A percentile compares a stretch with the other conserved stretches of the same genome.
Evolutionary conservation across 2,888 invertebrate genomes (phyloP).

Genomic region (Drosophila formosana): DNA sequence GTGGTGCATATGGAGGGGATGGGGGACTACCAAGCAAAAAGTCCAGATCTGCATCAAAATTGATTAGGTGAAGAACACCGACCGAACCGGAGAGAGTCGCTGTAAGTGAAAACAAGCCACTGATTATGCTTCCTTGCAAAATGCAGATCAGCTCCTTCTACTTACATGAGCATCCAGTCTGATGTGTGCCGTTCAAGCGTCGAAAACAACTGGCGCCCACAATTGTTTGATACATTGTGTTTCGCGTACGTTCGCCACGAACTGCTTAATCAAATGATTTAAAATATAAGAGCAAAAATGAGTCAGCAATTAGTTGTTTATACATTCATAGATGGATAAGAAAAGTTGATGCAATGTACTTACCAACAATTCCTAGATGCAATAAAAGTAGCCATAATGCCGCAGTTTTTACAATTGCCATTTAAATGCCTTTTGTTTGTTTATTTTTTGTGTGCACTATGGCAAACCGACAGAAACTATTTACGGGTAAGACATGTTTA

Average conservation of each 20-base stretch:
- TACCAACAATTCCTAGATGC: conserved; percentile 53
- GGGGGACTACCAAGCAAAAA: conserved; percentile 90
- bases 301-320: conserved; percentile 37
- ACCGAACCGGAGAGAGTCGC: conserved; percentile 90
- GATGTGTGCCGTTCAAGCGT: conserved; percentile 96
- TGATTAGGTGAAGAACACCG: conserved; percentile 92
- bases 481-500: conserved; percentile 1
- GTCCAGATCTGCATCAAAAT: conserved; percentile 88
- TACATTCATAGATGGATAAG: too few species aligned
- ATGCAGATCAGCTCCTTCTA: conserved; percentile 51
- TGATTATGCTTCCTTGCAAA: not conserved
- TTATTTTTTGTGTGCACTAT: conserved; percentile 3
- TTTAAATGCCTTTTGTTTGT: conserved; percentile 29
- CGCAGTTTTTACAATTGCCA: conserved; percentile 53
- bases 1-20: conserved; percentile 92
- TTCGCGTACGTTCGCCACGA: conserved; percentile 87
- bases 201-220: conserved; percentile 93
- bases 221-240: conserved; percentile 92
- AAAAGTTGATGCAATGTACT: conserved; percentile 17
- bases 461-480: conserved; percentile 22
- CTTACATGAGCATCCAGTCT: conserved; percentile 97
- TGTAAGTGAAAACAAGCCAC: conserved; percentile 43
- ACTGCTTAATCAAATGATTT: conserved; percentile 43
- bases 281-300: conserved; percentile 31
- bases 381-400: conserved; percentile 63